These are phyloP conservation scores for Phalera bucephala DNA, from an alignment of 2,888 invertebrate genomes.

Conservation along the genomic window DNA sequence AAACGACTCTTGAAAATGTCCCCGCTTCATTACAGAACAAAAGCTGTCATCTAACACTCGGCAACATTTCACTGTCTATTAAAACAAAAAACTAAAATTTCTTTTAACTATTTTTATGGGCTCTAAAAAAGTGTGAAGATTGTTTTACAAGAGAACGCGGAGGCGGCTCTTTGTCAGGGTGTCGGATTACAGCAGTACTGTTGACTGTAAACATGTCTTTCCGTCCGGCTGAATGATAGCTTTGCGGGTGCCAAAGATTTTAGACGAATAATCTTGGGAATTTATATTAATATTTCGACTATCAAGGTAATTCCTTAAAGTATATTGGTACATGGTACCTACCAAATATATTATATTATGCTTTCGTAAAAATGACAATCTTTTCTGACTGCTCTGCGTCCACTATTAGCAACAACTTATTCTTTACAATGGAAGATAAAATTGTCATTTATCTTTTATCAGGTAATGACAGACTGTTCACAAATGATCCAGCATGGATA, in stretches of 20 bases:
- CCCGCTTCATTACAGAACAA: conserved; percentile 79
- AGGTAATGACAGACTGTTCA: conserved; percentile 46
- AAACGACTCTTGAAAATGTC: conserved; percentile 70
- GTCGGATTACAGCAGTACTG: conserved; percentile 64
- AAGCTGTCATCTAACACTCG: conserved; percentile 80
- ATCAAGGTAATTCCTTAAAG: background rate
- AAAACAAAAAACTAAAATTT: conserved; percentile 71
- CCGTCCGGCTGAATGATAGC: conserved; percentile 69
- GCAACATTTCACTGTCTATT: conserved; percentile 82
- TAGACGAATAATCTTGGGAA: conserved; percentile 20
- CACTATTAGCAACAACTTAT: too few relatives aligned
- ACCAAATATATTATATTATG: too few relatives aligned
- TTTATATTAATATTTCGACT: background rate
- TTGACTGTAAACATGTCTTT: conserved; percentile 81
- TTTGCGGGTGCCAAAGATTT: conserved; percentile 61
- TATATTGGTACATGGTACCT: too few relatives aligned
- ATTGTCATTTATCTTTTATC: too few relatives aligned
- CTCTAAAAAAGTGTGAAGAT: conserved; percentile 80
- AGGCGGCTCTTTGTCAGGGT: conserved; percentile 79
- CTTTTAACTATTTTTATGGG: conserved; percentile 82
- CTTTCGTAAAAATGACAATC: too few relatives aligned
- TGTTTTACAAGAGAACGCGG: conserved; percentile 76
- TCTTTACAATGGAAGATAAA: too few relatives aligned
- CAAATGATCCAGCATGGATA: conserved; percentile 70
- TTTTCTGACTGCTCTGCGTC: too few relatives aligned